These are phyloP conservation scores for Entelurus aequoreus DNA, from an alignment of 2,113 vertebrate species.

Conservation along the genomic window DNA sequence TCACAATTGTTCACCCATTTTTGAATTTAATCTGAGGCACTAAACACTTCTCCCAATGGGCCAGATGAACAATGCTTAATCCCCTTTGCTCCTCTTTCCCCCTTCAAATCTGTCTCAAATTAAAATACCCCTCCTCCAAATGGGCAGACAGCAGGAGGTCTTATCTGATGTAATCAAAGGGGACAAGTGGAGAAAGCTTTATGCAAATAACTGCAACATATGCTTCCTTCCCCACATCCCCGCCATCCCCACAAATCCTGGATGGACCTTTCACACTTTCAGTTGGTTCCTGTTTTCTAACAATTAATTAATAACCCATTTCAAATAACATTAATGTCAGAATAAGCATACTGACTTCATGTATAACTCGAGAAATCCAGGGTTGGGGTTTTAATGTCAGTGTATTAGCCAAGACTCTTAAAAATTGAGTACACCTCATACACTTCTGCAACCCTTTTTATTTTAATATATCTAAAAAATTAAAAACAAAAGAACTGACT, in stretches of 20 bases:
- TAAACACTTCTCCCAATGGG: background rate
- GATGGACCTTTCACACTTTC: constrained; percentile 19
- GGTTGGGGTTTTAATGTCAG: no score
- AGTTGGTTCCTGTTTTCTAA: background rate
- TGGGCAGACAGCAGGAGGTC: constrained; percentile 54
- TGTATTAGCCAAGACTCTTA: no score
- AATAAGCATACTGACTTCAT: no score
- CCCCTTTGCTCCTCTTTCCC: background rate
- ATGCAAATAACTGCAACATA: constrained; percentile 67
- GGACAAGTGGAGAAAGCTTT: constrained; percentile 55
- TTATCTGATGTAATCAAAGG: constrained; percentile 64
- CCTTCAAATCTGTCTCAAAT: constrained; percentile 54
- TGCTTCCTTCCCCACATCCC: constrained; percentile 32
- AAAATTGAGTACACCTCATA: no score
- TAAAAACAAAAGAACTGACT: no score
- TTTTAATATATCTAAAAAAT: no score
- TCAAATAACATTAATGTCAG: no score
- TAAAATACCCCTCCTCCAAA: constrained; percentile 50
- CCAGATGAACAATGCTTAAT: constrained; percentile 1
- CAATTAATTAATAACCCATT: no score
- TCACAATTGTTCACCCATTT: background rate
- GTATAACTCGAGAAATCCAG: no score
- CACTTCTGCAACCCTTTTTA: no score
- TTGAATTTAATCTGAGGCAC: background rate
- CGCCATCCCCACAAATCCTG: constrained; percentile 22